Evolutionary conservation across 2,888 invertebrate genomes (phyloP), one percentile per base, ranked within the genome.

Genomic region (Orchesella flavescens): DNA sequence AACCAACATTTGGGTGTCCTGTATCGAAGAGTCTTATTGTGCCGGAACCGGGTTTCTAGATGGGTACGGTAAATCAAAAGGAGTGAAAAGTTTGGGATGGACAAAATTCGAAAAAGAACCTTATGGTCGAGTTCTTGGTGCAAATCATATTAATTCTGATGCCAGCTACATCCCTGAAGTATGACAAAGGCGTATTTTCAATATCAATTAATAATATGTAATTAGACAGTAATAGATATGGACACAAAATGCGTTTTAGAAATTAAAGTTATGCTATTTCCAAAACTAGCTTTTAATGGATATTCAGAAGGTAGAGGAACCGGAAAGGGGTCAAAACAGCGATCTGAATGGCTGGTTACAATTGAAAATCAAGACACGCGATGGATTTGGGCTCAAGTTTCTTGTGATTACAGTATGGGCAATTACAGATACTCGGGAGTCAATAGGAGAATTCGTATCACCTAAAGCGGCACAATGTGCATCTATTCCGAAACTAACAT

Each of bases 1-100:
- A 34, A 34, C 53, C 9, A 3, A 2, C 3, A 53, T 9, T 24
- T 66, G 34, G 9, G 34, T 66, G 5, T 24, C 1, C 17, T 15
- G 12, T 1, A 69, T 69, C 9, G 69, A 69, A 23, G 69, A 69
- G 23, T 69, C 69, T 23, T 69, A 53, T 23, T 69, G 69, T 55
- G 69, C 53, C 13, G 69, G 69, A 4, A 53, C 23, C 5, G 49
- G 53, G 1, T 49, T 21, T 53, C 12, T 13, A 19, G 21, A 69
- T 2, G 23, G 19, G 23, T 4, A 53, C 0, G 15, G 2, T 1
- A 21, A 21, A 24, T n/a, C 1, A 1, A 13, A 23, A 4, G 69
- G 69, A 1, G 19, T 53, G 13, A 49, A 12, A 12, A 46, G 46
- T 15, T 15, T 23, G 23, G 69, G 69, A 19, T 59, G 59, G 59